Conservation (phyloP, 2,113 vertebrate species). For the Vulpes vulpes region DNA sequence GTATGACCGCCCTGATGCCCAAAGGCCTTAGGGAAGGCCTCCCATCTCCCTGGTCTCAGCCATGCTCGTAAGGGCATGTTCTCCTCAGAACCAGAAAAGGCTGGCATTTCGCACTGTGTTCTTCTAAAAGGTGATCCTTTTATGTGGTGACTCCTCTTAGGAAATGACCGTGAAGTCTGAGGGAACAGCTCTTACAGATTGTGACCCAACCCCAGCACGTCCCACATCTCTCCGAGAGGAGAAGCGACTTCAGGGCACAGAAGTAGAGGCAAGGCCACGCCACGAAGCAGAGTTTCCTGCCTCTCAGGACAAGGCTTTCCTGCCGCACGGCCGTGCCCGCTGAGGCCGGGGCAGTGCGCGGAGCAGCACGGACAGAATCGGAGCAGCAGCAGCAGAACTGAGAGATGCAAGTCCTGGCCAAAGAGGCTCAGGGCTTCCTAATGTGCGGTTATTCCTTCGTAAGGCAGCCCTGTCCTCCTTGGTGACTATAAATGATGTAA, state of each 20-base stretch:
- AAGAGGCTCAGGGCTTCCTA: neutral
- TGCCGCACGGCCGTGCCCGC: neutral
- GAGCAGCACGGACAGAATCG: neutral
- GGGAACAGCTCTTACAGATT: neutral
- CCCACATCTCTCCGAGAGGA: neutral
- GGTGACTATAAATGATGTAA: constrained; percentile 21
- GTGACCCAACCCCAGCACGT: neutral
- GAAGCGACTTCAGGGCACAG: neutral
- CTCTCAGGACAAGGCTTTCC: neutral
- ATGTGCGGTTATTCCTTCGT: neutral
- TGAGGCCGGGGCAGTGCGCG: neutral
- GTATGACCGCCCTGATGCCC: neutral
- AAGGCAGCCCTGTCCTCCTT: neutral
- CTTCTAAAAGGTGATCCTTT: neutral
- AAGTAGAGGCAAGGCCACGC: neutral
- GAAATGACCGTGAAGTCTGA: constrained; percentile 11
- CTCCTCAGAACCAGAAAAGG: neutral
- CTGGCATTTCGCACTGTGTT: neutral
- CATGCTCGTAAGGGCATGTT: neutral
- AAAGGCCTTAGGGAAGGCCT: neutral
- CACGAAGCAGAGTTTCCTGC: neutral
- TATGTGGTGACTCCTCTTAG: neutral
- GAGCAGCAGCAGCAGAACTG: neutral
- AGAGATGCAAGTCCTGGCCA: neutral
- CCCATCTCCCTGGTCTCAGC: neutral